Conservation (phyloP, 2,888 invertebrate species). For the Monoplex corrugatus region DNA sequence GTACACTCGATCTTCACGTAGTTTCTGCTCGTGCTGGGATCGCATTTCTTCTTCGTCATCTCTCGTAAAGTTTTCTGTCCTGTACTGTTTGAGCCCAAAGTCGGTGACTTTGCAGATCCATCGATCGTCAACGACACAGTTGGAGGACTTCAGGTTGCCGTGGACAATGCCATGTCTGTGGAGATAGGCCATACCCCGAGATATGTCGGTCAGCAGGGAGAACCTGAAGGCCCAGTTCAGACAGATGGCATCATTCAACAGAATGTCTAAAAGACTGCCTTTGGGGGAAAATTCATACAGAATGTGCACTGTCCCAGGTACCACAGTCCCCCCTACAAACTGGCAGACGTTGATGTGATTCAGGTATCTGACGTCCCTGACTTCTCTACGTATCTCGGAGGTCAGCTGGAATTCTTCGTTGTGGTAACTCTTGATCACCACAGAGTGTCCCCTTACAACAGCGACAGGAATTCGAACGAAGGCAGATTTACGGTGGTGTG, state of each 20-base stretch:
- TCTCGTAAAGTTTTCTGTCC: constrained; percentile 49
- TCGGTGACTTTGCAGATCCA: constrained; percentile 72
- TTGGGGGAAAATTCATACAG: constrained; percentile 77
- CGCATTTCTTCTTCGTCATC: constrained; percentile 46
- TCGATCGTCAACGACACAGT: constrained; percentile 77
- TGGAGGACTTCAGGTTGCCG: constrained; percentile 72
- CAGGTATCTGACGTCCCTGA: constrained; percentile 46
- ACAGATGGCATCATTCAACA: constrained; percentile 75
- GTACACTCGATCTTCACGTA: constrained; percentile 60
- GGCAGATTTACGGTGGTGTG: too few species aligned
- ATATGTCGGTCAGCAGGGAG: constrained; percentile 74
- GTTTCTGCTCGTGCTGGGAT: neutral
- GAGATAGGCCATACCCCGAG: constrained; percentile 71
- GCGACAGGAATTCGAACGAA: too few species aligned
- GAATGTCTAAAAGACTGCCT: constrained; percentile 75
- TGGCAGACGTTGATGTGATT: constrained; percentile 74
- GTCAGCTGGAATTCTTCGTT: constrained; percentile 14
- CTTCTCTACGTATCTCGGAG: neutral
- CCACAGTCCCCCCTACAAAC: constrained; percentile 76
- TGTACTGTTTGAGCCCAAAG: constrained; percentile 48
- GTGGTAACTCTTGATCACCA: neutral
- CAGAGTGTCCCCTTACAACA: neutral
- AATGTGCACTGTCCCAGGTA: constrained; percentile 71
- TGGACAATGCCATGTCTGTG: constrained; percentile 69
- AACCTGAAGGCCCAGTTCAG: constrained; percentile 79